These are phyloP conservation scores for Rhagonycha fulva DNA, from an alignment of 2,888 invertebrate genomes.

Conservation along the genomic window DNA sequence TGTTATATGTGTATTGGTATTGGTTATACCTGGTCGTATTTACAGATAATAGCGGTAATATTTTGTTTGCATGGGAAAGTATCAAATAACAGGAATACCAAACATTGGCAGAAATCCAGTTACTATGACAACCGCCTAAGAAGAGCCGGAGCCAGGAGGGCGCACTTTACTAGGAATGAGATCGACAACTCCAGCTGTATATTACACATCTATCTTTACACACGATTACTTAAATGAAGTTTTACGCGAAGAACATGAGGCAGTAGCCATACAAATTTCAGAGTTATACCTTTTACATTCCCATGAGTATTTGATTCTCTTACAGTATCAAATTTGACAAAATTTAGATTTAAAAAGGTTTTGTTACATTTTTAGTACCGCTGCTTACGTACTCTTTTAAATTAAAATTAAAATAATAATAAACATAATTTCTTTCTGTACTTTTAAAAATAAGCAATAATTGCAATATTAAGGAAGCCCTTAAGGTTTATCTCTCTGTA, in stretches of 20 bases:
- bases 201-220: constrained; percentile 18
- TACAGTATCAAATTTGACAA: not conserved
- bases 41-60: not conserved
- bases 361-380: not conserved
- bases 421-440: not conserved
- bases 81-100: constrained; percentile 9
- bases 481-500: not conserved
- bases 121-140: constrained; percentile 24
- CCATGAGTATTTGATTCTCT: not conserved
- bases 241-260: not conserved
- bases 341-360: not conserved
- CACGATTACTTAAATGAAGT: constrained; percentile 9
- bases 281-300: constrained; percentile 3
- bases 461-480: not conserved
- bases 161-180: constrained; percentile 19
- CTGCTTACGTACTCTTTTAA: not conserved
- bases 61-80: not conserved
- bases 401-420: not conserved
- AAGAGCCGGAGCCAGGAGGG: constrained; percentile 26
- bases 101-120: constrained; percentile 24
- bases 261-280: not conserved
- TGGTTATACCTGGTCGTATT: constrained; percentile 1
- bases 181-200: constrained; percentile 19
- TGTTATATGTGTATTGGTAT: not conserved
- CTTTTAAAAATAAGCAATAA: not conserved